These are phyloP conservation scores for Thunnus albacares DNA, from an alignment of 2,797 vertebrate genomes.

Conservation along the genomic window DNA sequence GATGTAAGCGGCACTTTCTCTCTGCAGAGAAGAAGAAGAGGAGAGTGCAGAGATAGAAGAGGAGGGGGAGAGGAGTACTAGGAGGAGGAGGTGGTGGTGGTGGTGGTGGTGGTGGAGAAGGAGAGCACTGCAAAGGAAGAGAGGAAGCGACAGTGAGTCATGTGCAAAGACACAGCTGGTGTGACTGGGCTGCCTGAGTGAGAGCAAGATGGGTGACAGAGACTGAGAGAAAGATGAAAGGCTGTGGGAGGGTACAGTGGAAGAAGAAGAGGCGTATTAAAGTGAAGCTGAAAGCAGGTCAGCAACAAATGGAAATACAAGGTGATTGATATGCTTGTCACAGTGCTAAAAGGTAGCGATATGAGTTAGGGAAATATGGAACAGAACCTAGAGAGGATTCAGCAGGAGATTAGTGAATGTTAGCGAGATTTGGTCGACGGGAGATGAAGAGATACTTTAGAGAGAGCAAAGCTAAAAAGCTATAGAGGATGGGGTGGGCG, in stretches of 20 bases:
- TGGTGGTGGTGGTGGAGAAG: neutral
- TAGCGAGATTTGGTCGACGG: conserved; percentile 61
- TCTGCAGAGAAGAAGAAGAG: conserved; percentile 40
- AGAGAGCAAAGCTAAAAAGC: conserved; percentile 65
- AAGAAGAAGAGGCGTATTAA: conserved; percentile 60
- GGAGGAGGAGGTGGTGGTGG: neutral
- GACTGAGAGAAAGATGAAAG: conserved; percentile 73
- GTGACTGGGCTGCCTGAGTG: conserved; percentile 67
- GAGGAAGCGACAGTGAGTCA: conserved; percentile 59
- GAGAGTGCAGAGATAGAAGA: conserved; percentile 40
- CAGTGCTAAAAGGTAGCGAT: conserved; percentile 55
- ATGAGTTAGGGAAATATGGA: conserved; percentile 63
- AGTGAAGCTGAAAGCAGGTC: conserved; percentile 76
- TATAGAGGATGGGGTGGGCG: conserved; percentile 68
- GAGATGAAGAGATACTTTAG: conserved; percentile 71
- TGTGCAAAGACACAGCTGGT: conserved; percentile 76
- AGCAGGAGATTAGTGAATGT: conserved; percentile 64
- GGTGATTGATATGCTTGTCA: conserved; percentile 77
- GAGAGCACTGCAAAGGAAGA: conserved; percentile 13
- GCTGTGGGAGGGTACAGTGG: conserved; percentile 57
- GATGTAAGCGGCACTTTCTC: conserved; percentile 60
- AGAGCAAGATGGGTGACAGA: conserved; percentile 71
- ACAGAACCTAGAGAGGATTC: conserved; percentile 58
- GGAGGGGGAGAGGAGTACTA: conserved; percentile 14
- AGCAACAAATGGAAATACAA: conserved; percentile 75